phyloP scores from a whole-genome alignment of 2,113 vertebrate genomes.

The Datnioides undecimradiatus region DNA sequence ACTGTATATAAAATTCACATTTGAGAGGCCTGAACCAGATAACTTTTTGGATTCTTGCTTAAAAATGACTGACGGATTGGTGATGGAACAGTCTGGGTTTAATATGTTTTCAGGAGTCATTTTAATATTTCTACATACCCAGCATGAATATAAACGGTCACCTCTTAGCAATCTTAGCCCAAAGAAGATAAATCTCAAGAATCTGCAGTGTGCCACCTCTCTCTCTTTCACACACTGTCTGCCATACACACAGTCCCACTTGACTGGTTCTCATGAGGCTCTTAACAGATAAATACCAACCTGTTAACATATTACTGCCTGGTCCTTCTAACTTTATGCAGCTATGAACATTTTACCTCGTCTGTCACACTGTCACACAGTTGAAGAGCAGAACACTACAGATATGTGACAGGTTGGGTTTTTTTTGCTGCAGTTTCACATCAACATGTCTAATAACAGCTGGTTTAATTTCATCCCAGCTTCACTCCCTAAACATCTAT shows the following conservation, averaged over 20 bases:
- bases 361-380: neutral
- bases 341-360: neutral
- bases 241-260: neutral
- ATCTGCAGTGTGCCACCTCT: neutral
- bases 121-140: neutral
- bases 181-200: neutral
- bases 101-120: neutral
- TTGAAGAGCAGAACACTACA: neutral
- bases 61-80: neutral
- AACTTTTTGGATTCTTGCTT: neutral
- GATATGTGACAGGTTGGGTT: neutral
- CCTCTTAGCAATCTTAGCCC: neutral
- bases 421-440: neutral
- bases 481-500: neutral
- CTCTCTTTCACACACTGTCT: neutral
- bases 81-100: too few species aligned
- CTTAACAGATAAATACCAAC: neutral
- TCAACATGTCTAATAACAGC: neutral
- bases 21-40: neutral
- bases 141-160: neutral
- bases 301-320: neutral
- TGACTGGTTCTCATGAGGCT: neutral
- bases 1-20: neutral
- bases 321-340: neutral
- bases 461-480: neutral